Conservation (phyloP, 2,888 invertebrate species). For the Archips xylosteana region DNA sequence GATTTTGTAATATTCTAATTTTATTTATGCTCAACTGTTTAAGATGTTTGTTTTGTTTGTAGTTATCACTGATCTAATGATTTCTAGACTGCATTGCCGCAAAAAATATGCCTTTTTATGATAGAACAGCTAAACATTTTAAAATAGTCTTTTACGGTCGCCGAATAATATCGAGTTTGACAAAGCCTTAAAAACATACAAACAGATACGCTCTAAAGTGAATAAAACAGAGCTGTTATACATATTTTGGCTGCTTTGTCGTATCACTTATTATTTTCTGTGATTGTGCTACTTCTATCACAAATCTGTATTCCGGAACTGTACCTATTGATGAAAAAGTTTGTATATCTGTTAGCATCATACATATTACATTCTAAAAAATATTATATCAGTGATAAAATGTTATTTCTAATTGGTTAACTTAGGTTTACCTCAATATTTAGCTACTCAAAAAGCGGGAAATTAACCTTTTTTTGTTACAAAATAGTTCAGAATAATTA, state of each 20-base stretch:
- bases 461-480: not conserved
- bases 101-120: not conserved
- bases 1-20: slow-evolving; percentile 34
- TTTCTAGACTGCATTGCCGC: not conserved
- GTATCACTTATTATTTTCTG: no score
- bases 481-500: not conserved
- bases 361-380: not conserved
- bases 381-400: slow-evolving; percentile 4
- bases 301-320: not conserved
- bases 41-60: slow-evolving; percentile 48
- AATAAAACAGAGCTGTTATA: no score
- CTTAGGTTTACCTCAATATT: not conserved
- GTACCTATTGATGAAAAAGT: not conserved
- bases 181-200: no score
- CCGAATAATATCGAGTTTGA: no score
- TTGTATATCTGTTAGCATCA: not conserved
- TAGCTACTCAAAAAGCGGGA: not conserved
- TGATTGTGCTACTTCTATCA: not conserved
- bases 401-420: not conserved
- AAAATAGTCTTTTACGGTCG: not conserved
- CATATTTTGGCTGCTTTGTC: no score
- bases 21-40: slow-evolving; percentile 57
- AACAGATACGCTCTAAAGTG: no score
- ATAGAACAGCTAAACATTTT: not conserved
- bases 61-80: not conserved